A percentile compares a stretch with the other conserved stretches of the same genome.
Evolutionary conservation across 2,113 vertebrate species (phyloP).

Genomic region (Actenoides lindsayi): DNA sequence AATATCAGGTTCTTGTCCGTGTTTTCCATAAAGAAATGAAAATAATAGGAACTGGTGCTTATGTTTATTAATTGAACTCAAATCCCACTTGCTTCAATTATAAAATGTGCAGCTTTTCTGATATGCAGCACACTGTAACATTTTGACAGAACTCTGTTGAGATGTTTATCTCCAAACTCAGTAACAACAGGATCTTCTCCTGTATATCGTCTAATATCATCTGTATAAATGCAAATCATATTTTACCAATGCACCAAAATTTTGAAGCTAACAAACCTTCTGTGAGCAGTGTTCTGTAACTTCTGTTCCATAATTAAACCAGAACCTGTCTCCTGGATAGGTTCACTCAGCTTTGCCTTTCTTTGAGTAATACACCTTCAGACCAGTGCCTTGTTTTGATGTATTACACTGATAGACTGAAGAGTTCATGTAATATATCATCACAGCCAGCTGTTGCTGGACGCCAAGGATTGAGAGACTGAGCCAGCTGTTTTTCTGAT

Average conservation of each 20-base stretch:
- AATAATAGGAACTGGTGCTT: background rate
- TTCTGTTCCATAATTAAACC: conserved; percentile 66
- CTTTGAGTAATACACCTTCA: conserved; percentile 79
- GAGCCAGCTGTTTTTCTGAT: conserved; percentile 70
- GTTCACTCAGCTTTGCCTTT: conserved; percentile 58
- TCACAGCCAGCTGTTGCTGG: conserved; percentile 63
- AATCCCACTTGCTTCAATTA: background rate
- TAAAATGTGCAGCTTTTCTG: background rate
- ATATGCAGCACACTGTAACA: background rate
- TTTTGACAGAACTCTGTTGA: background rate
- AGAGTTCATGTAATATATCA: conserved; percentile 66
- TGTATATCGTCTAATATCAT: background rate
- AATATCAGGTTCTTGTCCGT: background rate
- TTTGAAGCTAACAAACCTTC: conserved; percentile 24
- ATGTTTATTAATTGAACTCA: background rate
- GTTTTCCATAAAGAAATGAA: background rate
- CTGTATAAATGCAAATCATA: background rate
- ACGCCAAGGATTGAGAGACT: conserved; percentile 66
- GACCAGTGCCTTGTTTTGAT: conserved; percentile 69
- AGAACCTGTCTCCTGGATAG: conserved; percentile 34
- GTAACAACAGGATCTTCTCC: background rate
- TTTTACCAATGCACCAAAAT: conserved; percentile 9
- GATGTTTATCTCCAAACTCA: background rate
- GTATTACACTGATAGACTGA: conserved; percentile 67
- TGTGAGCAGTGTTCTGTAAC: conserved; percentile 34